These are phyloP conservation scores for Lepus timidus DNA, from an alignment of 2,113 vertebrate species.

Conservation along the genomic window DNA sequence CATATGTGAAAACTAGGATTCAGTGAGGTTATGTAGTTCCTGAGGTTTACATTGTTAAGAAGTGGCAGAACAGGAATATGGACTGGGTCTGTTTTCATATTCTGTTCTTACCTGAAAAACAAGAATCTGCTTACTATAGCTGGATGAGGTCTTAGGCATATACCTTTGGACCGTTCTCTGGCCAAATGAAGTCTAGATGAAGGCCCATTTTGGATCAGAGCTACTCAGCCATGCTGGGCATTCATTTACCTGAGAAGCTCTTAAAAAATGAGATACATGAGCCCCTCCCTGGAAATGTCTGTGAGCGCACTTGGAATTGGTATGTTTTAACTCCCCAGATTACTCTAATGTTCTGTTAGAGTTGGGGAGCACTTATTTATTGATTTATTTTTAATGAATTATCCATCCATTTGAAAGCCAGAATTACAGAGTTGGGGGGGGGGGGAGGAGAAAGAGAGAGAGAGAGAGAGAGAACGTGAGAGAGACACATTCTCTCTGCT, in stretches of 20 bases:
- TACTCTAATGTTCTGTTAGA: not conserved
- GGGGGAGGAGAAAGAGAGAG: too few relatives aligned
- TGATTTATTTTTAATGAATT: too few relatives aligned
- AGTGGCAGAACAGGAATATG: not conserved
- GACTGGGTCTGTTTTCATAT: not conserved
- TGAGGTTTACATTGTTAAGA: not conserved
- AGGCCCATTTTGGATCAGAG: not conserved
- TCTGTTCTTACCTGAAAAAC: not conserved
- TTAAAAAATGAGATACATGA: not conserved
- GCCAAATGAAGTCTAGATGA: not conserved
- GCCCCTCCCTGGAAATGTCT: not conserved
- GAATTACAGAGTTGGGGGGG: too few relatives aligned
- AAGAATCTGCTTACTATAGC: not conserved
- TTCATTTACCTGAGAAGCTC: not conserved
- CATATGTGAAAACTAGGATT: not conserved
- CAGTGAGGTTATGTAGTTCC: not conserved
- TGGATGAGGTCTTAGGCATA: not conserved
- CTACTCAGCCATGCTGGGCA: not conserved
- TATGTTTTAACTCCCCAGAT: not conserved
- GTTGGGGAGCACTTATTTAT: not conserved
- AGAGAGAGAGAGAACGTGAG: too few relatives aligned
- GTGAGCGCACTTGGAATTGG: not conserved
- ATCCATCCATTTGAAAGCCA: too few relatives aligned
- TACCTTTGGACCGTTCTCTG: not conserved
- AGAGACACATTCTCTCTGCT: too few relatives aligned